Evolutionary conservation across 2,113 vertebrate species (phyloP).

Genomic region (Corythaeola cristata): DNA sequence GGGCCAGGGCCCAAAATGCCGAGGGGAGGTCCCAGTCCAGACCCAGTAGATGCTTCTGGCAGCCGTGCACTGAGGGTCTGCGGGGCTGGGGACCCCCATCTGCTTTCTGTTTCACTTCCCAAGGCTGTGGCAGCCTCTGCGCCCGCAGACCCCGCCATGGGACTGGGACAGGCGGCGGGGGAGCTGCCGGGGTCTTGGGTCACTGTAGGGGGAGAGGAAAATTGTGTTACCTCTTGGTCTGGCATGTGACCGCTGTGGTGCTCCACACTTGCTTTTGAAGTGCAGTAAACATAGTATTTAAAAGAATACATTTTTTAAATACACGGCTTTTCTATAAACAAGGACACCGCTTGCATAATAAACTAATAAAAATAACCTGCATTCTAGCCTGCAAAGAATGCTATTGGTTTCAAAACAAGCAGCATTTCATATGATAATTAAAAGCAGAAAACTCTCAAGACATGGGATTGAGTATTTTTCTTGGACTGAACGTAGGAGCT

Average conservation of each 20-base stretch:
- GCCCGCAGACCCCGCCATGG: fast-evolving
- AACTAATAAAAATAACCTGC: conserved; percentile 73
- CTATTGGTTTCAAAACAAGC: conserved; percentile 64
- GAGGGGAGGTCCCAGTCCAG: background rate
- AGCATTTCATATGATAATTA: conserved; percentile 62
- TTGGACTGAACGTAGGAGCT: conserved; percentile 25
- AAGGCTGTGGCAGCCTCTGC: background rate
- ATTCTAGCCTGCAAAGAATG: conserved; percentile 67
- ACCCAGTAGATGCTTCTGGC: background rate
- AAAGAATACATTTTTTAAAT: conserved; percentile 40
- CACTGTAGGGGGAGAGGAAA: fast-evolving
- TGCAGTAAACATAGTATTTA: conserved; percentile 34
- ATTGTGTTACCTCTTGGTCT: background rate
- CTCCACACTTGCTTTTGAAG: background rate
- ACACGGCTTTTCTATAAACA: conserved; percentile 58
- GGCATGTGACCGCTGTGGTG: background rate
- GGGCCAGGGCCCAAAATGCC: background rate
- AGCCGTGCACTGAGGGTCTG: fast-evolving
- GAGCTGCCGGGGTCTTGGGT: background rate
- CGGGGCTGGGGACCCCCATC: background rate
- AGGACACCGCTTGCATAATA: conserved; percentile 64
- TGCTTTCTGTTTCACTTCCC: background rate
- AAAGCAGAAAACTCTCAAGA: conserved; percentile 62
- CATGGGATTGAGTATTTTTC: conserved; percentile 55
- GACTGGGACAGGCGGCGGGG: background rate